phyloP scores from a whole-genome alignment of 2,888 invertebrate genomes.

The Pterobdella sp. region DNA sequence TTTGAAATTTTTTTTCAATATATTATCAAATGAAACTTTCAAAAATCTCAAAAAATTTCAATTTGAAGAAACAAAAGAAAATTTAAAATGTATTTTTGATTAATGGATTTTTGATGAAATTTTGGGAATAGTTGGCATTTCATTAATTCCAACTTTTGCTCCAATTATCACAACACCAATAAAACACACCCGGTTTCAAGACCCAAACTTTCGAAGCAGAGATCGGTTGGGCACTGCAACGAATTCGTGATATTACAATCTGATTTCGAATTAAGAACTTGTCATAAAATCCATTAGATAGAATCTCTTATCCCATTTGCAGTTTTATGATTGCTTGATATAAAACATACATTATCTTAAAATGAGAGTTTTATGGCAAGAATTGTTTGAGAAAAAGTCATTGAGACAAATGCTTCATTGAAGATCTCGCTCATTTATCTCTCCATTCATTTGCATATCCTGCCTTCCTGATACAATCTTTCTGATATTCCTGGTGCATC shows the following conservation, averaged over 20 bases:
- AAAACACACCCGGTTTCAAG: too few species aligned
- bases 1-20: too few species aligned
- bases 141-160: not conserved
- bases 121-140: not conserved
- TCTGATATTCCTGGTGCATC: not conserved
- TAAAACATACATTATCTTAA: not conserved
- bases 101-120: too few species aligned
- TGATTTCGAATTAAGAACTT: not conserved
- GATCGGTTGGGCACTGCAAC: not conserved
- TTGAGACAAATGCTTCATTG: conserved; percentile 1
- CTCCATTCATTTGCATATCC: conserved; percentile 5
- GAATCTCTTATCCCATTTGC: not conserved
- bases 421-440: conserved; percentile 4
- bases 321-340: not conserved
- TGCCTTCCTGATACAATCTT: conserved; percentile 2
- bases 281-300: not conserved
- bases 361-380: not conserved
- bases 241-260: not conserved
- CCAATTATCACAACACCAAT: too few species aligned
- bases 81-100: too few species aligned
- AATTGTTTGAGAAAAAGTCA: not conserved
- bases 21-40: too few species aligned
- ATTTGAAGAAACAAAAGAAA: too few species aligned
- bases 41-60: too few species aligned
- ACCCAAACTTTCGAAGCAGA: too few species aligned